Evolutionary conservation across 2,113 vertebrate genomes (phyloP).

Genomic region (Hassar affinis): DNA sequence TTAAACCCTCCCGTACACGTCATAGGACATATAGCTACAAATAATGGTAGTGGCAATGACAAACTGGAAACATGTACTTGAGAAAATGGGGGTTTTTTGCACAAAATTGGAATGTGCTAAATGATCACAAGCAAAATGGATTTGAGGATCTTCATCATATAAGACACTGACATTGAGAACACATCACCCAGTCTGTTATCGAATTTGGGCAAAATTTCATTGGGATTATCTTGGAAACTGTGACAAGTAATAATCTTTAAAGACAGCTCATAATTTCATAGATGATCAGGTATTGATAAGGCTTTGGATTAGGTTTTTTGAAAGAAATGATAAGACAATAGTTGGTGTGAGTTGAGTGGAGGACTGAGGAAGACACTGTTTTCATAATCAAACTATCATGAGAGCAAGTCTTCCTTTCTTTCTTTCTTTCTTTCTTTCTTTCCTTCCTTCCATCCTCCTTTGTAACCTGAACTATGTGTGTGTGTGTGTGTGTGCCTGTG

Average conservation of each 20-base stretch:
- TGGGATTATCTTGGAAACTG: neutral
- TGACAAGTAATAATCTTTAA: neutral
- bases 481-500: neutral
- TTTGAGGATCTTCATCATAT: neutral
- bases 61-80: neutral
- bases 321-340: neutral
- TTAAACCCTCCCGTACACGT: too few species aligned
- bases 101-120: neutral
- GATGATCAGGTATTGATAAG: neutral
- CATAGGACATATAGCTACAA: neutral
- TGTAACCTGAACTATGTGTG: neutral
- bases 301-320: neutral
- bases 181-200: neutral
- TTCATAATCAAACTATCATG: neutral
- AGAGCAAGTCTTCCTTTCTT: neutral
- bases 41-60: neutral
- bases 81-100: neutral
- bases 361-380: neutral
- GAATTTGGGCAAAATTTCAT: neutral
- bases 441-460: neutral
- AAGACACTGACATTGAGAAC: neutral
- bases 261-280: neutral
- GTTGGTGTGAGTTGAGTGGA: neutral
- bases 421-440: neutral
- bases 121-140: neutral